Conservation (phyloP, 1,140 invertebrate species). For the Pachypsylla venusta region DNA sequence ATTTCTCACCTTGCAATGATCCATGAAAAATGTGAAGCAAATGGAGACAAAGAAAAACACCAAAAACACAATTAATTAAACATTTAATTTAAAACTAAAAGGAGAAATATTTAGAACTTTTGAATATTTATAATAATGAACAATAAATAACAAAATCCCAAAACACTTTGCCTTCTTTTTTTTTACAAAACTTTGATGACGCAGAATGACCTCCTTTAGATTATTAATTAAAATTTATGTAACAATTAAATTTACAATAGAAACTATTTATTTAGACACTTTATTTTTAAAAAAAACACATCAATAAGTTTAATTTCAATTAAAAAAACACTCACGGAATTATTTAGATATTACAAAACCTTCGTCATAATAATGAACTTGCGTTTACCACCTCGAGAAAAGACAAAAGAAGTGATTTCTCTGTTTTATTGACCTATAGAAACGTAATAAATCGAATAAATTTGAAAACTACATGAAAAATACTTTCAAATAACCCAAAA, state of each 20-base stretch:
- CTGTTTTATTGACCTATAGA: neutral
- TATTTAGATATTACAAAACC: neutral
- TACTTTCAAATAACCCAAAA: neutral
- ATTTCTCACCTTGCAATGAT: too few relatives aligned
- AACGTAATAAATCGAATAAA: neutral
- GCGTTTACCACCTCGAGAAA: neutral
- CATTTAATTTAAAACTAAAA: neutral
- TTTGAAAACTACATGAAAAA: constrained; percentile 1
- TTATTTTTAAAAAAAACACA: too few relatives aligned
- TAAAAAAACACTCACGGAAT: neutral
- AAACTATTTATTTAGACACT: neutral
- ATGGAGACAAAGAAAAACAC: too few relatives aligned
- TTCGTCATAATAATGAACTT: neutral
- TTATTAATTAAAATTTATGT: neutral
- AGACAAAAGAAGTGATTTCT: neutral
- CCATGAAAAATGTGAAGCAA: too few relatives aligned
- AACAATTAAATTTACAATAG: constrained; percentile 1
- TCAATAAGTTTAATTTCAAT: neutral
- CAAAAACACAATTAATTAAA: neutral
- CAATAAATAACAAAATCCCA: neutral
- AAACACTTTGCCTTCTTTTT: neutral
- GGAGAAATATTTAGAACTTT: neutral
- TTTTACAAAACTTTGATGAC: neutral
- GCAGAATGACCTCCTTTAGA: neutral
- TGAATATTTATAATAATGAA: neutral